Percentiles rank a stretch among this genome's conserved stretches.
phyloP scores from a whole-genome alignment of 2,797 vertebrate species.

The Pitangus sulphuratus region DNA sequence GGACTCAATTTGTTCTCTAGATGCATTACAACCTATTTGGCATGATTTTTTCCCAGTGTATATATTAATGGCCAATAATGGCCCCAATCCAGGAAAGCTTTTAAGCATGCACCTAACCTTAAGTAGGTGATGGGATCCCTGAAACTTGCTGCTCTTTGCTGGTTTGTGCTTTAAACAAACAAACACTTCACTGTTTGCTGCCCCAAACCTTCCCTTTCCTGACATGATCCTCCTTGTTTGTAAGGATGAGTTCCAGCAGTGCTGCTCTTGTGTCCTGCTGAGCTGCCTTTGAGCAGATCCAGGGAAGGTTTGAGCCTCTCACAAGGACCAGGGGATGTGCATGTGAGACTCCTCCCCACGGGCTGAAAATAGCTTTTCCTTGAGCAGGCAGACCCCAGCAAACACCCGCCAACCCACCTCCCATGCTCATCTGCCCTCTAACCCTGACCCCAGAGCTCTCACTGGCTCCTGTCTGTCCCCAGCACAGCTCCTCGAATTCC shows the following conservation, averaged over 20 bases:
- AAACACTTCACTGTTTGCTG: neutral
- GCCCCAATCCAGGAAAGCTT: constrained; percentile 33
- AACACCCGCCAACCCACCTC: neutral
- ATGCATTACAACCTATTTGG: neutral
- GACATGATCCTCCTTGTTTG: neutral
- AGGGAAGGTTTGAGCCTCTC: neutral
- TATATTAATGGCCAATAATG: neutral
- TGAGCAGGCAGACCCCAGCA: neutral
- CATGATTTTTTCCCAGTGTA: neutral
- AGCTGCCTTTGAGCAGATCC: neutral
- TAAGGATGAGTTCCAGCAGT: neutral
- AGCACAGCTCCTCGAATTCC: neutral
- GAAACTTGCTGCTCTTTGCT: neutral
- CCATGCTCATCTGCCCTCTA: rapidly evolving
- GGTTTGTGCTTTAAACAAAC: neutral
- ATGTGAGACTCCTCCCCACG: neutral
- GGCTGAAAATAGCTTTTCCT: neutral
- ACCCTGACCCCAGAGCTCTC: neutral
- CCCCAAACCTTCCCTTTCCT: neutral
- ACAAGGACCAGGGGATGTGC: neutral
- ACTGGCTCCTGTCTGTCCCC: neutral
- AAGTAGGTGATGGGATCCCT: neutral
- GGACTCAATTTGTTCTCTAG: neutral
- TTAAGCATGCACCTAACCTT: neutral
- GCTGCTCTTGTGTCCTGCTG: neutral